Base-by-base conservation (phyloP, 2,888 invertebrate genomes). In the Yponomeuta malinellus region DNA sequence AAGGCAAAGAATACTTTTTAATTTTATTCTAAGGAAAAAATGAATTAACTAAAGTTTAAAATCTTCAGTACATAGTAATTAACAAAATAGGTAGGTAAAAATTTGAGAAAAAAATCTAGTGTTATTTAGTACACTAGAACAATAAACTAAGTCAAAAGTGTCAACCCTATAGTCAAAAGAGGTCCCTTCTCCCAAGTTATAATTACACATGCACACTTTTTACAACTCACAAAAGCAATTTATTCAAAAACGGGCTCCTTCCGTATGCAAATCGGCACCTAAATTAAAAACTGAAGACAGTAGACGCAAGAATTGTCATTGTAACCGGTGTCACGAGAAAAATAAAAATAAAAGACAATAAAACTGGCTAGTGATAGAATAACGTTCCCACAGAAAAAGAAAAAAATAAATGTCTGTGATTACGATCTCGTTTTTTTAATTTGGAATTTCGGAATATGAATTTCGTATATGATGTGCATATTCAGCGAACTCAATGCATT, bases 261-360 rank as follows among this genome's bases (percentile, higher is more conserved):
- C 68, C 68, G 43, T 63, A 72, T 72, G 72, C 72, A 73, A 71
- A 73, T 88, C 72, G 73, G 73, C 72, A 59, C 52, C 74, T 70
- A 85, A 85, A 87, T 88, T 85, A 87, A 86, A 87, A 82, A 77
- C 81, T 59, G 84, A 82, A 88, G 88, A 90, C 88, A 89, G 88
- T 81, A 73, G 73, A 76, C 52, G 52, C 52, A 59, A 59, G 52
- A 77, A 81, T 81, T 90, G 89, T 88, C 89, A 87, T 78, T 84
- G 79, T 78, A 73, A 72, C 75, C 52, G 68, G 68, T 48, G 68
- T 10, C 37, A 48, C 48, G n/a, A 68, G 33, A 65, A n/a, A 48
- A 68, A 43, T 23, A 43, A 68, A 37, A 68, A 43, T 68, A 68
- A 59, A 15, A 59, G 15, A 59, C 52, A 59, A 59, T 59, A 59